Evolutionary conservation across 2,797 vertebrate species (phyloP).

Genomic region (Momotus momota): DNA sequence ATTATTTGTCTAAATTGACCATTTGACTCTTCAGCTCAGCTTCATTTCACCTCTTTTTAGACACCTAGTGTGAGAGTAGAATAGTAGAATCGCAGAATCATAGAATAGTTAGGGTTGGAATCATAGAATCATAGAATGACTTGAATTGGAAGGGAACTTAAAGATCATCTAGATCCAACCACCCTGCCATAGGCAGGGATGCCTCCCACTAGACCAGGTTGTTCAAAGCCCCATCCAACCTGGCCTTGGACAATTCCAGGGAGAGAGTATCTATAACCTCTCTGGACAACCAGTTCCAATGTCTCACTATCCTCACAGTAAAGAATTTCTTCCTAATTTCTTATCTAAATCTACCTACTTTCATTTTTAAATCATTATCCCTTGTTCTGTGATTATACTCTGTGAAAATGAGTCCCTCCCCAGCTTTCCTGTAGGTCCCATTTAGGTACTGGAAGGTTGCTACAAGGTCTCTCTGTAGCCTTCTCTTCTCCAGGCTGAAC

Average conservation of each 20-base stretch:
- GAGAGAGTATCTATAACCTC: not conserved
- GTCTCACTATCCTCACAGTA: not conserved
- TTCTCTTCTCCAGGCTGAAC: not conserved
- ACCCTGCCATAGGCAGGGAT: not conserved
- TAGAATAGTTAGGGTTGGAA: too few species aligned
- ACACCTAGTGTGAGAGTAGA: not conserved
- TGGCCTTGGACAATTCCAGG: not conserved
- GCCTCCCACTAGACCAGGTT: not conserved
- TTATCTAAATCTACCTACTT: not conserved
- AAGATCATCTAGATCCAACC: not conserved
- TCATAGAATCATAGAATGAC: too few species aligned
- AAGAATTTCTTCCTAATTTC: not conserved
- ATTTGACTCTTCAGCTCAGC: not conserved
- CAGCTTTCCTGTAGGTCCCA: not conserved
- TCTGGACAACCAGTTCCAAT: not conserved
- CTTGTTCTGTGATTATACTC: not conserved
- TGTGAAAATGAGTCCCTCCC: not conserved
- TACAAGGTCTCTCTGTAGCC: not conserved
- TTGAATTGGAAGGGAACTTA: too few species aligned
- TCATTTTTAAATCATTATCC: not conserved
- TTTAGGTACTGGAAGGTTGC: not conserved
- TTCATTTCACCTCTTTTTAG: not conserved
- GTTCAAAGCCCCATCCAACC: not conserved
- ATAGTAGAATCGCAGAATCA: not conserved
- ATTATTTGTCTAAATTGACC: not conserved